phyloP scores from a whole-genome alignment of 2,797 vertebrate genomes.

The Epinephelus awoara region DNA sequence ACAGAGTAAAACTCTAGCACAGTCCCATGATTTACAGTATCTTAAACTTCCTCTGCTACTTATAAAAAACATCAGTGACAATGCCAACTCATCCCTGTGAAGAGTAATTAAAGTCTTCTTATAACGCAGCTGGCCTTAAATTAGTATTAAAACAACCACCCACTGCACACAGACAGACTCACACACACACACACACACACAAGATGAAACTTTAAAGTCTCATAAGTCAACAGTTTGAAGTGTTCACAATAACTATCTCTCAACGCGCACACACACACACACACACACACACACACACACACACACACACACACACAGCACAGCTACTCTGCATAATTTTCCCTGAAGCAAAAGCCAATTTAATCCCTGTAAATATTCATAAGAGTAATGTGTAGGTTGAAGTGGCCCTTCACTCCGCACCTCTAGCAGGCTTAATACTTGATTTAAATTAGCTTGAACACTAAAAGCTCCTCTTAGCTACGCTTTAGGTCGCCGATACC shows the following conservation, averaged over 20 bases:
- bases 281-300: constrained; percentile 1
- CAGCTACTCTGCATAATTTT: constrained; percentile 48
- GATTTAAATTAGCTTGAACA: constrained; percentile 60
- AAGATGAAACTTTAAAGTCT: constrained; percentile 10
- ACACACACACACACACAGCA: constrained; percentile 7
- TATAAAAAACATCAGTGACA: constrained; percentile 4
- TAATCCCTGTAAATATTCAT: constrained; percentile 68
- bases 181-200: neutral
- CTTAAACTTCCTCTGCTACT: neutral
- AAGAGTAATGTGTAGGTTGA: constrained; percentile 62
- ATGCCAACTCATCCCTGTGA: neutral
- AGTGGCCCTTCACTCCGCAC: constrained; percentile 61
- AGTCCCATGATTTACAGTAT: neutral
- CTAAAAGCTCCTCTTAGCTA: constrained; percentile 47
- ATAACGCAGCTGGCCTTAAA: neutral
- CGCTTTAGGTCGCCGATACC: constrained; percentile 18
- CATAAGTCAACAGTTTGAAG: constrained; percentile 10
- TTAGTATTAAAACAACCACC: constrained; percentile 15
- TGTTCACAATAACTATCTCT: neutral
- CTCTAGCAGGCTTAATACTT: constrained; percentile 44
- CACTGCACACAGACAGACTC: neutral
- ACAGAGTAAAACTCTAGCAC: neutral
- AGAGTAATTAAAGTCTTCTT: constrained; percentile 6
- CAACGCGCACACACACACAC: constrained; percentile 8
- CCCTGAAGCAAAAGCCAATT: constrained; percentile 48